A percentile compares a stretch with the other conserved stretches of the same genome.
Conservation (phyloP, 2,797 vertebrate genomes). For the Hydrocynus forskahlii region DNA sequence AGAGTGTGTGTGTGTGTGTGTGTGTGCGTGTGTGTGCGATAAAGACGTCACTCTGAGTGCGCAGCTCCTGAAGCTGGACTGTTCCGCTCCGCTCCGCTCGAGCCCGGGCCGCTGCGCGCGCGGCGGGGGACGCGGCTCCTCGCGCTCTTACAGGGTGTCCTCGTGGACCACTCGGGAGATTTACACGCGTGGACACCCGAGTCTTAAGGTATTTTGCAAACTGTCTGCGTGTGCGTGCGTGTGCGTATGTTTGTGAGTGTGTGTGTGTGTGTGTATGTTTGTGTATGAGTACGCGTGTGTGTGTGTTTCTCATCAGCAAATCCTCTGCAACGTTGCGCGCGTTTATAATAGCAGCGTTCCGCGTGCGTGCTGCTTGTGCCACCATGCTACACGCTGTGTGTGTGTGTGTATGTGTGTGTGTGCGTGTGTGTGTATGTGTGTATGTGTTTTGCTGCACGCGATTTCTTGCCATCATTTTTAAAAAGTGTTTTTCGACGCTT, state of each 20-base stretch:
- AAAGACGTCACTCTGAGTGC: constrained; percentile 81
- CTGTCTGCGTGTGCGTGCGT: too few relatives aligned
- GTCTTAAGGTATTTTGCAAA: constrained; percentile 47
- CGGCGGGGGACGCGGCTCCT: too few relatives aligned
- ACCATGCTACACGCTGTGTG: background rate
- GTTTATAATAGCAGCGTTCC: background rate
- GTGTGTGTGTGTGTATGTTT: background rate
- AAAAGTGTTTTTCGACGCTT: constrained; percentile 16
- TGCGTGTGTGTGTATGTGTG: background rate
- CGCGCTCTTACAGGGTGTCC: too few relatives aligned
- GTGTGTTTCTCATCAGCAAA: background rate
- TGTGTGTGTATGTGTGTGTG: background rate
- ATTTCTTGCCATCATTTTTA: background rate
- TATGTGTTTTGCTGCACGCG: background rate
- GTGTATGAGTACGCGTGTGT: background rate
- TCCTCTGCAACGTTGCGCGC: background rate
- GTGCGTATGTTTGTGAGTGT: too few relatives aligned
- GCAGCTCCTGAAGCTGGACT: constrained; percentile 66
- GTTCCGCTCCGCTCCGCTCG: background rate
- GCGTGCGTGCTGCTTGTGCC: background rate
- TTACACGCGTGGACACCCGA: constrained; percentile 41
- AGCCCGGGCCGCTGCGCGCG: constrained; percentile 1
- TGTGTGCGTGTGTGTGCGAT: constrained; percentile 49
- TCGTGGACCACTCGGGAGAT: too few relatives aligned
- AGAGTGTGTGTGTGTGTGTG: too few relatives aligned